Percentiles rank a stretch among this genome's conserved stretches.
These are phyloP conservation scores for Tinea pellionella DNA, from an alignment of 2,888 invertebrate species.

Conservation along the genomic window DNA sequence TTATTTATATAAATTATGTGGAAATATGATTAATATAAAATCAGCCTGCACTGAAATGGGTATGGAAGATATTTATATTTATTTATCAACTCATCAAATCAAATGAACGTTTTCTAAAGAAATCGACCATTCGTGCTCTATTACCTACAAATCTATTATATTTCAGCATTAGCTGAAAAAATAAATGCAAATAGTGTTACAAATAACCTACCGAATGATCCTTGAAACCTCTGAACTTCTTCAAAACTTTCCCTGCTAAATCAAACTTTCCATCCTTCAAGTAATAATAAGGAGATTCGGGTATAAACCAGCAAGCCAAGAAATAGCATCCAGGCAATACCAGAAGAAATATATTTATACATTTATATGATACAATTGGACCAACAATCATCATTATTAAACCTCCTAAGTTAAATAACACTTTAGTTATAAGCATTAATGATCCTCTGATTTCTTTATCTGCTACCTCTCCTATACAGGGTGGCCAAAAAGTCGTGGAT, in stretches of 20 bases:
- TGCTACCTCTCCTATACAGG: slow-evolving; percentile 50
- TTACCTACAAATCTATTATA: too few species aligned
- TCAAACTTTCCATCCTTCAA: slow-evolving; percentile 59
- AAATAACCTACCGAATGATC: slow-evolving; percentile 31
- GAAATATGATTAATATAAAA: too few species aligned
- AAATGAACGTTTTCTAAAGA: too few species aligned
- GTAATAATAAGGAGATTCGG: slow-evolving; percentile 71
- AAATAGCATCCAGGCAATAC: slow-evolving; percentile 55
- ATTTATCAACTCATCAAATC: too few species aligned
- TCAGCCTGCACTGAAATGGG: too few species aligned
- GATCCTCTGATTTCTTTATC: slow-evolving; percentile 52
- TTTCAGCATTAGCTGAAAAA: too few species aligned
- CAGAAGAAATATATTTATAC: slow-evolving; percentile 49
- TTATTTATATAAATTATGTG: too few species aligned
- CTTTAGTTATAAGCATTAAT: slow-evolving; percentile 33
- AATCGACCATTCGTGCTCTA: too few species aligned
- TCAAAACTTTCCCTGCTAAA: slow-evolving; percentile 47
- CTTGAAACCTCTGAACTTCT: slow-evolving; percentile 39
- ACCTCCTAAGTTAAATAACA: slow-evolving; percentile 45
- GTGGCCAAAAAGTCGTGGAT: too few species aligned
- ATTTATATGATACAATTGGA: slow-evolving; percentile 39
- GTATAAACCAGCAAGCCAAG: slow-evolving; percentile 60
- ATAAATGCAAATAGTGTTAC: not conserved
- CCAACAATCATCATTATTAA: slow-evolving; percentile 48
- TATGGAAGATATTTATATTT: too few species aligned